Conservation (phyloP, 2,888 invertebrate species). For the Cantharis lateralis region DNA sequence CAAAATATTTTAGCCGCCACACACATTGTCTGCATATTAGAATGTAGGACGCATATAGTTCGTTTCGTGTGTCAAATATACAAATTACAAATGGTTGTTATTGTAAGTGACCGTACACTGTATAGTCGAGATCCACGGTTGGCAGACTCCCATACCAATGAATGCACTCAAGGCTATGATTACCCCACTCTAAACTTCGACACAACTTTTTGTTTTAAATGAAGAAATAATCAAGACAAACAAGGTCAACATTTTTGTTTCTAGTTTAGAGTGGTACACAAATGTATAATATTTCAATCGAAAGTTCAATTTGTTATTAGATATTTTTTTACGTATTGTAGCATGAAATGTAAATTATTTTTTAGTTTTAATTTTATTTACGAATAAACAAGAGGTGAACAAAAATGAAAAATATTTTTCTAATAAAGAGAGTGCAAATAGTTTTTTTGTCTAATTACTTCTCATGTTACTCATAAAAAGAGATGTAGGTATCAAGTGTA, state of each 20-base stretch:
- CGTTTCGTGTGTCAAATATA: constrained; percentile 33
- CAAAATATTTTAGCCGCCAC: constrained; percentile 59
- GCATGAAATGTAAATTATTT: constrained; percentile 14
- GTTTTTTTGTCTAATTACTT: background rate
- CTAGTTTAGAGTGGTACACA: constrained; percentile 28
- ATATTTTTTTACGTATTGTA: constrained; percentile 7
- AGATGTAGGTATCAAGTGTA: background rate
- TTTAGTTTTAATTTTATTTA: background rate
- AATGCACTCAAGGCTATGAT: constrained; percentile 56
- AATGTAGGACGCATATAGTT: constrained; percentile 38
- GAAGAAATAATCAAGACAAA: background rate
- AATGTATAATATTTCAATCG: constrained; percentile 12
- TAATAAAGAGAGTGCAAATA: background rate
- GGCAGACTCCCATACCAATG: constrained; percentile 53
- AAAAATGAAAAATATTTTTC: background rate
- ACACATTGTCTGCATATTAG: constrained; percentile 67
- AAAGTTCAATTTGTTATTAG: constrained; percentile 10
- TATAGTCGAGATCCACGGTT: constrained; percentile 54
- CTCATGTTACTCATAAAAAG: background rate
- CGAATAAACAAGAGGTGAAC: background rate
- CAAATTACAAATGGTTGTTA: constrained; percentile 39
- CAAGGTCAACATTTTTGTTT: background rate
- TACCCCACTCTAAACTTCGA: constrained; percentile 39
- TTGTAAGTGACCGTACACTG: constrained; percentile 50
- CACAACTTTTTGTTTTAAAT: background rate